phyloP scores from a whole-genome alignment of 2,113 vertebrate genomes.

The Planiliza haematocheilus region DNA sequence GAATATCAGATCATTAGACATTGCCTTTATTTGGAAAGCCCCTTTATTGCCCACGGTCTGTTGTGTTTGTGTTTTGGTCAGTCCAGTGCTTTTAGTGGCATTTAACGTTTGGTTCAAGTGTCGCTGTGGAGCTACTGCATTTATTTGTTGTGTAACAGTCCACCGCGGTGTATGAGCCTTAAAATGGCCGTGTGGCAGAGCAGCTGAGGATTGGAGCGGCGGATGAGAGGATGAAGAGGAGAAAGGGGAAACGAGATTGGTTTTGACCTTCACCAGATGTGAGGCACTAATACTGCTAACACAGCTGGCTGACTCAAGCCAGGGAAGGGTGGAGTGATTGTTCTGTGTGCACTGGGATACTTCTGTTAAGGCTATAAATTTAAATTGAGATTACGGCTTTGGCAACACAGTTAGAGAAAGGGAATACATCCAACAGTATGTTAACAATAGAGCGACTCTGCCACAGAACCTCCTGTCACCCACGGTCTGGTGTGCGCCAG shows the following conservation, averaged over 20 bases:
- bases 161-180: constrained; percentile 4
- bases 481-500: no score
- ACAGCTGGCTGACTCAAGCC: constrained; percentile 37
- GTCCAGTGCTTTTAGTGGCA: no score
- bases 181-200: constrained; percentile 24
- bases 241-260: constrained; percentile 58
- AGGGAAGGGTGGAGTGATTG: constrained; percentile 12
- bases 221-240: constrained; percentile 49
- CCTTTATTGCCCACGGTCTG: no score
- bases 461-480: no score
- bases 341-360: background rate
- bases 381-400: background rate
- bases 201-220: constrained; percentile 18
- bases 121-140: background rate
- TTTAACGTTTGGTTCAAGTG: background rate
- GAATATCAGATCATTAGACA: no score
- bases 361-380: background rate
- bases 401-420: background rate
- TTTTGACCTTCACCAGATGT: constrained; percentile 65
- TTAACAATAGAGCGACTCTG: no score
- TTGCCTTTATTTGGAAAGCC: no score
- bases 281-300: constrained; percentile 49
- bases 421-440: no score
- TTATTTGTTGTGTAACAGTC: background rate
- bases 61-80: no score